These are phyloP conservation scores for Scrobipalpa costella DNA, from an alignment of 2,888 invertebrate species.

Conservation along the genomic window DNA sequence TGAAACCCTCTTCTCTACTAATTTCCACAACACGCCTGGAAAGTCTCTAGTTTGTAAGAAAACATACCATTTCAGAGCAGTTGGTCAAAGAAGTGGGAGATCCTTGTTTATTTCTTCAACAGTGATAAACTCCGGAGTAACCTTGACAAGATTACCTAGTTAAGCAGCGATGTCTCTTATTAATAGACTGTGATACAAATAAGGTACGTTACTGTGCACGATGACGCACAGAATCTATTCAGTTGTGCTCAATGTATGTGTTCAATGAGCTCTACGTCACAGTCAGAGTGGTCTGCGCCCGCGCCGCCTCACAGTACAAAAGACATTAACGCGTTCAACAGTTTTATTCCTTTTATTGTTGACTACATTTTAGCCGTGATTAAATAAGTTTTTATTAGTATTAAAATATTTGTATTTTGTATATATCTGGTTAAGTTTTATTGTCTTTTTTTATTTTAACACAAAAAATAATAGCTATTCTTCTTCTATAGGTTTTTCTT, in stretches of 20 bases:
- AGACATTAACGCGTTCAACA: constrained; percentile 43
- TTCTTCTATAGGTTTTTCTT: too few species aligned
- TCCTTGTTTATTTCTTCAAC: neutral
- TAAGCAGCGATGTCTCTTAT: constrained; percentile 18
- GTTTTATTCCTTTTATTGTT: neutral
- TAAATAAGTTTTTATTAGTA: too few species aligned
- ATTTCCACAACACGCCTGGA: too few species aligned
- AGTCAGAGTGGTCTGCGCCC: neutral
- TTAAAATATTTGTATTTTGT: too few species aligned
- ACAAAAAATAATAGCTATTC: too few species aligned
- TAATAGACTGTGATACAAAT: constrained; percentile 10
- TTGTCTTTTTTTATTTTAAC: too few species aligned
- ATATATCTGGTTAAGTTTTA: too few species aligned
- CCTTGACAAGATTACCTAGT: constrained; percentile 22
- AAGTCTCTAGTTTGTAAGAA: too few species aligned
- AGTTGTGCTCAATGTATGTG: neutral
- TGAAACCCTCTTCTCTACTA: too few species aligned
- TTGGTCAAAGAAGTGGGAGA: too few species aligned
- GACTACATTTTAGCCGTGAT: neutral
- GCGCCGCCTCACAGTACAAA: constrained; percentile 30
- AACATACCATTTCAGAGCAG: too few species aligned
- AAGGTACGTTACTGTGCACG: constrained; percentile 8
- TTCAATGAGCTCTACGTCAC: constrained; percentile 7
- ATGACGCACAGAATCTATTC: constrained; percentile 16
- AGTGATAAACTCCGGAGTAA: neutral